phyloP scores from a whole-genome alignment of 2,113 vertebrate genomes.

The Callorhinus ursinus region DNA sequence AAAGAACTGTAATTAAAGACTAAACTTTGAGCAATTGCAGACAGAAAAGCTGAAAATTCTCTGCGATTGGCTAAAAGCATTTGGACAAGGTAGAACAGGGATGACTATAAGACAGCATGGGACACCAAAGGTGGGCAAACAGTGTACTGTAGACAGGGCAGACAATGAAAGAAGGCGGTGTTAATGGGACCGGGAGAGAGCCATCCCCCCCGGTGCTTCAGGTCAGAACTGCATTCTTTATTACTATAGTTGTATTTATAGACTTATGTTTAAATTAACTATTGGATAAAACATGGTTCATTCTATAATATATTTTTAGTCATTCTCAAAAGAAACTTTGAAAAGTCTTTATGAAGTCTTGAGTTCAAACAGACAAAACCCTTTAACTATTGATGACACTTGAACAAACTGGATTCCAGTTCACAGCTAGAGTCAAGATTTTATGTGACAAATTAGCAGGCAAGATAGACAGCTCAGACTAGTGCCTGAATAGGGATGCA shows the following conservation, averaged over 20 bases:
- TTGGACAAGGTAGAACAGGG: not conserved
- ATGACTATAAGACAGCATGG: not conserved
- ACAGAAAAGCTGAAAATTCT: slow-evolving; percentile 13
- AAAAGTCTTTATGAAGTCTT: slow-evolving; percentile 40
- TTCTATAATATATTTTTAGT: not conserved
- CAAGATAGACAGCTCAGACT: not conserved
- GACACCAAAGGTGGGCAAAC: not conserved
- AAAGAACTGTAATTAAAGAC: not conserved
- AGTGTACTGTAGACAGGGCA: not conserved
- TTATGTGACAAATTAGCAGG: not conserved
- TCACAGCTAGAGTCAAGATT: not conserved
- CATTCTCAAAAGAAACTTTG: slow-evolving; percentile 16
- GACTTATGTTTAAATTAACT: slow-evolving; percentile 2
- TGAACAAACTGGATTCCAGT: not conserved
- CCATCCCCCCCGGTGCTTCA: not conserved
- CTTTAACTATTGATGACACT: not conserved
- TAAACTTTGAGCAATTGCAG: not conserved
- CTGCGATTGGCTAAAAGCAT: not conserved
- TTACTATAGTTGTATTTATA: not conserved
- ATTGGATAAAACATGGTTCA: slow-evolving; percentile 24
- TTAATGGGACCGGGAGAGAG: not conserved
- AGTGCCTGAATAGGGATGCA: not conserved
- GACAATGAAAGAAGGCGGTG: not conserved
- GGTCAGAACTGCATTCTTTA: not conserved
- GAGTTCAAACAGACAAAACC: slow-evolving; percentile 26